Base-by-base conservation (phyloP, 2,888 invertebrate genomes). In the Boloria selene region DNA sequence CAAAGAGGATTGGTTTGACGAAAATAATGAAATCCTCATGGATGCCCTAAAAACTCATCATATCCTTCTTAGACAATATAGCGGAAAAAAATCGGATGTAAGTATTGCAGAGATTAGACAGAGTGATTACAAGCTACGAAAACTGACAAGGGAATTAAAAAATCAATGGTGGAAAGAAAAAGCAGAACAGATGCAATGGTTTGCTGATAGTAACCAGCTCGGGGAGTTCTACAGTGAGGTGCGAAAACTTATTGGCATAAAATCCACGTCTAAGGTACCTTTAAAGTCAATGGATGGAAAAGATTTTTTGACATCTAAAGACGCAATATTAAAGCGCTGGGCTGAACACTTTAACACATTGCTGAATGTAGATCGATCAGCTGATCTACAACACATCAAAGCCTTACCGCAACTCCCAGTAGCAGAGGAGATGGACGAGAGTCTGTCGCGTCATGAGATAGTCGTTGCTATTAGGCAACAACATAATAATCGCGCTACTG, bases 121-220 rank as follows among this genome's bases (percentile, higher is more conserved):
- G 16, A 54, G 61, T 56, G 52, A 31, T 2, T 16, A 44, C 13
- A 13, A 54, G 14, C 18, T 63, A 13, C 17, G 67, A 3, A 70
- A 14, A 47, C 38, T 70, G 3, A 10, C 52, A 17, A 51, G 67
- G 50, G 45, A 64, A 13, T 13, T 61, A 10, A 70, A 69, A 38
- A 59, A 71, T 14, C 56, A 16, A 44, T 73, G 71, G 67, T 73
- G 73, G 70, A 61, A 44, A 5, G 56, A 70, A 13, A 71, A 70
- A 51, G 67, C 70, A 17, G 0, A 22, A 4, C 52, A 65, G 1
- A 49, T 72, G 13, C 68, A 70, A 45, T 61, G 53, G 61, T 66
- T 72, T n/a, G 54, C 63, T 4, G 63, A 70, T 16, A 65, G 65
- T 7, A 65, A 68, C 22, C 70, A 68, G 50, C 61, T 69, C 4